Percentiles rank a stretch among this genome's conserved stretches.
These are phyloP conservation scores for Patella caerulea DNA, from an alignment of 2,888 invertebrate genomes.

Conservation along the genomic window DNA sequence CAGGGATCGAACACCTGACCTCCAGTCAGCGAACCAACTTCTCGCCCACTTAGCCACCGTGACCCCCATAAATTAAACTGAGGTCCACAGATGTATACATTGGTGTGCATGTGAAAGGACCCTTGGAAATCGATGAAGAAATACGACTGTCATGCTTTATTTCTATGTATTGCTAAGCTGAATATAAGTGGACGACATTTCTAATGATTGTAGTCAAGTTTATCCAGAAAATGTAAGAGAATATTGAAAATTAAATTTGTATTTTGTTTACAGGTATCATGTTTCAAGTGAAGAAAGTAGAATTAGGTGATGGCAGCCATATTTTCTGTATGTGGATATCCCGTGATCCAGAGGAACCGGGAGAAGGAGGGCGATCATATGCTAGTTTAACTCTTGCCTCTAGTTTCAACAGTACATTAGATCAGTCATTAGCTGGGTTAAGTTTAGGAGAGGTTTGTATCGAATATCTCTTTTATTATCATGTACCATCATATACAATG, in stretches of 20 bases:
- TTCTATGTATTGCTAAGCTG: too few relatives aligned
- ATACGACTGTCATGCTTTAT: too few relatives aligned
- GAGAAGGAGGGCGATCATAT: conserved; percentile 64
- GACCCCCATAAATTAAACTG: too few relatives aligned
- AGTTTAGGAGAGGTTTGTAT: conserved; percentile 58
- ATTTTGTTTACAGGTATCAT: conserved; percentile 53
- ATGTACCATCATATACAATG: not conserved
- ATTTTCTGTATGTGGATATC: conserved; percentile 79
- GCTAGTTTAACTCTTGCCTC: conserved; percentile 73
- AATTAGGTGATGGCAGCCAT: conserved; percentile 73
- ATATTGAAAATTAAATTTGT: not conserved
- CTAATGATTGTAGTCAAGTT: too few relatives aligned
- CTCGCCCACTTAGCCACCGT: too few relatives aligned
- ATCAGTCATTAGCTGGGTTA: conserved; percentile 68
- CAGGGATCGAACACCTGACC: too few relatives aligned
- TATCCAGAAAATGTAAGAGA: not conserved
- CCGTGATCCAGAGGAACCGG: conserved; percentile 72
- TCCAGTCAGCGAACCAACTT: too few relatives aligned
- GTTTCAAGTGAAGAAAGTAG: conserved; percentile 68
- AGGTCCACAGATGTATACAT: too few relatives aligned
- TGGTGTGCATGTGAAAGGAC: too few relatives aligned
- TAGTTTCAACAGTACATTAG: conserved; percentile 72
- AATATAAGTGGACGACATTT: too few relatives aligned
- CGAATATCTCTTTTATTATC: too few relatives aligned
- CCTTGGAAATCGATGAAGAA: too few relatives aligned